Evolutionary conservation across 1,140 invertebrate species (phyloP), one percentile per base, ranked within the genome.

Genomic region (Drosophila leontia): DNA sequence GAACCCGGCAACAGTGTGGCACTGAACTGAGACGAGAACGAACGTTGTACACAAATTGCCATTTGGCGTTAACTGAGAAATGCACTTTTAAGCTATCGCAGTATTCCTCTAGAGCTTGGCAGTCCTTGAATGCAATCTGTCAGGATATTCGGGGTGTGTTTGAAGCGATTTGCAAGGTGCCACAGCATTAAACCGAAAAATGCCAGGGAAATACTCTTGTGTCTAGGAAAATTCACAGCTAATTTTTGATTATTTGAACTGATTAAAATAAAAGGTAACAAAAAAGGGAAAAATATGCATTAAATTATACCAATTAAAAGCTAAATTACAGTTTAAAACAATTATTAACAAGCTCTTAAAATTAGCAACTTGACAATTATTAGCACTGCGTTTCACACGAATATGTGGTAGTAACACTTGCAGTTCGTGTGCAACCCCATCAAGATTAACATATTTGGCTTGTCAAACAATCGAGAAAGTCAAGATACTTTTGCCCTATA

Each of bases 21-120:
- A 34, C 50, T 51, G 50, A 51, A 32, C 48, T 7, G 48, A 34
- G 45, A 50, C 34, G 48, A 23, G 41, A 50, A 37, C 61, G 71
- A 69, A 75, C 32, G 61, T 53, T 85, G 70, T 82, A 82, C 84
- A 84, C 81, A 88, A 88, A 88, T 88, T 88, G 81, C 85, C 85
- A 90, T 82, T 80, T 81, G 80, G 65, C 75, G 80, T 75, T 69
- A 71, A 90, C 84, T 90, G 81, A 84, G 85, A 88, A 88, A 90
- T 88, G 84, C 80, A 88, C 84, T 87, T 88, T 84, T 80, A 88
- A 88, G 84, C 80, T 75, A 62, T 65, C 50, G 60, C 45, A 65
- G 44, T 8, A 64, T 53, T 59, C 62, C 62, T 23, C 37, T 19
- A n/a, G 11, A 45, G 60, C 32, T 79, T 42, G 15, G 26, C 51